Evolutionary conservation across 2,888 invertebrate genomes (phyloP), one percentile per base, ranked within the genome.

Genomic region (Lepidochrysops patricia): DNA sequence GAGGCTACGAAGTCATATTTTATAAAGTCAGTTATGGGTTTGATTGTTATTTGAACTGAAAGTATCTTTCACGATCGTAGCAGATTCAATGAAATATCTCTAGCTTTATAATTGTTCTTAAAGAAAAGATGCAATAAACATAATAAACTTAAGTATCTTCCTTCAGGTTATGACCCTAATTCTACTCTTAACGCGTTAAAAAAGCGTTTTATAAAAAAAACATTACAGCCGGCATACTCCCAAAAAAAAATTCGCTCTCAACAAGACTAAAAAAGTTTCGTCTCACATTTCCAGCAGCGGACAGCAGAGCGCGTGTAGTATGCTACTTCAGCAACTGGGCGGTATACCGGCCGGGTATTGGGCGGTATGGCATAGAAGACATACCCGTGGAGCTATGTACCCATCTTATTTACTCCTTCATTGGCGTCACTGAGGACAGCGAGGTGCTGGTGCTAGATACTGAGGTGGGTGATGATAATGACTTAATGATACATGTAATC

Each of bases 391-490:
- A 95, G 64, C 81, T 95, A 64, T 97, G 97, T 76, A 97, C 97
- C 0, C 97, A 97, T 77, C 79, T 96, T 52, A 93, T 97, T 58
- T 97, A 97, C 83, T 96, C 97, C 2, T 97, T 97, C 82, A 94
- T 96, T 67, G 97, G 97, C 0, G 94, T 97, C 63, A 92, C 95
- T 68, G 94, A 96, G 79, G 91, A 92, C 32, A 92, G 94, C 92
- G 92, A 94, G 70, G 92, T 96, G 4, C 88, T 96, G 6, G 89
- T 97, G 19, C 93, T 97, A 57, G 96, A 97, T 77, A 94, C 94
- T 2, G 95, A 96, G 86, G 94, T 94, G 79, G 80, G 70, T n/a
- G 35, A 15, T 26, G 13, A 23, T 57, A 13, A 15, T 50, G 12
- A 4, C n/a, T 12, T 35, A 4, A 12, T 12, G 5, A 35, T 12